Evolutionary conservation across 2,888 invertebrate genomes (phyloP).

Genomic region (Phymatocera aterrima): DNA sequence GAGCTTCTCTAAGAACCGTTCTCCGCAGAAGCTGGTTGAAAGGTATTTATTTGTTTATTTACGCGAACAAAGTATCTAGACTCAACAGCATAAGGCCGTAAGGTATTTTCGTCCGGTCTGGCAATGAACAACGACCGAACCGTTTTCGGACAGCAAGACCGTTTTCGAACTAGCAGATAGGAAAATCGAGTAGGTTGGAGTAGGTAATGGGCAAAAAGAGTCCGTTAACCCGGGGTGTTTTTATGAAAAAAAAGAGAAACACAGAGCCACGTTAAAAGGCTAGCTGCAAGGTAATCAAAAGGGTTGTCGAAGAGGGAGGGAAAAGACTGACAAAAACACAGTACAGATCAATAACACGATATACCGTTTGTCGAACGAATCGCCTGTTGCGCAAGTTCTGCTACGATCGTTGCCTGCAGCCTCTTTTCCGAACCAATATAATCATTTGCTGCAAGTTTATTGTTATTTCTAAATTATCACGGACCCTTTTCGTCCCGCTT

Average conservation of each 20-base stretch:
- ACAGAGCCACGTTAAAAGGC: neutral
- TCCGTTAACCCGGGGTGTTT: neutral
- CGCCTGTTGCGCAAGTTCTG: neutral
- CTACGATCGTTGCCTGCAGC: neutral
- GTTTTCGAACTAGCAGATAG: neutral
- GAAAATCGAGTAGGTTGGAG: neutral
- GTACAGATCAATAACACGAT: conserved; percentile 13
- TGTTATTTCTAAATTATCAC: neutral
- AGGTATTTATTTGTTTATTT: neutral
- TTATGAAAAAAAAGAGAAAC: neutral
- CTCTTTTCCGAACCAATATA: neutral
- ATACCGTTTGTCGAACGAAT: neutral
- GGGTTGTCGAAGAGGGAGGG: neutral
- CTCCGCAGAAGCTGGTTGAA: neutral
- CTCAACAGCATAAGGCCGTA: neutral
- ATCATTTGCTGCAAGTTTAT: neutral
- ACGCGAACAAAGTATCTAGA: neutral
- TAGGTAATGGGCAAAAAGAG: neutral
- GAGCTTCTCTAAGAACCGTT: neutral
- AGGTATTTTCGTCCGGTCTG: neutral
- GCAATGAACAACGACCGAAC: neutral
- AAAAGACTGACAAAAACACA: conserved; percentile 14
- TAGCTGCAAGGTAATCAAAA: neutral
- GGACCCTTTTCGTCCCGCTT: neutral
- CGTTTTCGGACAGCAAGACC: neutral